Evolutionary conservation across 2,888 invertebrate genomes (phyloP), one percentile per base, ranked within the genome.

Genomic region (Calephelis perditalis): DNA sequence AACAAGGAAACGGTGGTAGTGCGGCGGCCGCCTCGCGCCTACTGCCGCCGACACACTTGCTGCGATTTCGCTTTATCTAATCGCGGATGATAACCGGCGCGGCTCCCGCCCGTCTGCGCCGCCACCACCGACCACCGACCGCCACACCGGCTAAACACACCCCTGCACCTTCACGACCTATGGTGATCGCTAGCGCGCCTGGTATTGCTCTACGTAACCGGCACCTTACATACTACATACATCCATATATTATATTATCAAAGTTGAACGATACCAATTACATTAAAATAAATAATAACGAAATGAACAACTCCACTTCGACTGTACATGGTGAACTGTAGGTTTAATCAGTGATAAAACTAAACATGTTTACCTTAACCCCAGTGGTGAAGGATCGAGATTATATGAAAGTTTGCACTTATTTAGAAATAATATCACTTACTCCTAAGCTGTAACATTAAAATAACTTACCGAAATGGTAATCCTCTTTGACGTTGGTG

Each of bases 51-150:
- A 70, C 67, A 63, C 67, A 72, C 66, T 74, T 70, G 70, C 68
- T 73, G 73, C 79, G 74, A 75, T 75, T 77, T 75, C 71, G 77
- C 82, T 81, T 81, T 85, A 86, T 86, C 85, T 85, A 85, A 85
- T 85, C 85, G 81, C 64, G 73, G 75, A 74, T 71, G 84, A 85
- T 84, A 84, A 79, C 75, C 73, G 70, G 69, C 67, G 68, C 67
- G 73, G 73, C 71, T 64, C 40, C 40, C 40, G 8, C 65, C 56
- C 64, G 63, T 65, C 63, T 66, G 74, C 72, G 76, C 73, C 73
- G 73, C 64, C 60, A 61, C 46, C 65, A 54, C 62, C 60, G 62
- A 56, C 61, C 62, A 56, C 40, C 8, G 40, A 8, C 40, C 63
- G 8, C 56, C 59, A 60, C 15, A 15, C 15, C 15, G 15, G 15